phyloP scores from a whole-genome alignment of 2,113 vertebrate genomes.

The Phycodurus eques region DNA sequence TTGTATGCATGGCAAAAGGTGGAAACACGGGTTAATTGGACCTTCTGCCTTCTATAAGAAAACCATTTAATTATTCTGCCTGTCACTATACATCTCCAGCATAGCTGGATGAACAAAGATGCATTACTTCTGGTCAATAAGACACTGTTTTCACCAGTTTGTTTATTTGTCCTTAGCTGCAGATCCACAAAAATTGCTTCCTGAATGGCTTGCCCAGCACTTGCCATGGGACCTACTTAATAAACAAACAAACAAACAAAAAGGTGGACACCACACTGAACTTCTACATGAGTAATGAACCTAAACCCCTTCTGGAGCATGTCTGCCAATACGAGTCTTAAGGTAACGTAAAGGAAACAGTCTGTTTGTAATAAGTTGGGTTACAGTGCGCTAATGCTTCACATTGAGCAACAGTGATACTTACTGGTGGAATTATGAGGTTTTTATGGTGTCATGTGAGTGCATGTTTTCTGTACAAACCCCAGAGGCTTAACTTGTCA shows the following conservation, averaged over 20 bases:
- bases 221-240: conserved; percentile 57
- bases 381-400: too few relatives aligned
- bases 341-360: conserved; percentile 70
- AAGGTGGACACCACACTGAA: conserved; percentile 47
- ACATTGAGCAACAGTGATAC: too few relatives aligned
- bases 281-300: conserved; percentile 86
- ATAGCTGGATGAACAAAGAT: neutral
- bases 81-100: neutral
- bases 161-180: neutral
- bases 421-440: neutral
- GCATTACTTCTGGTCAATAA: neutral
- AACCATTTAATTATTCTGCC: neutral
- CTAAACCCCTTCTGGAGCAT: conserved; percentile 98
- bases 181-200: conserved; percentile 5
- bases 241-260: conserved; percentile 8
- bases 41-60: neutral
- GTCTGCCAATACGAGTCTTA: conserved; percentile 87
- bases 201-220: conserved; percentile 49
- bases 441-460: neutral
- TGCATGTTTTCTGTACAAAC: neutral
- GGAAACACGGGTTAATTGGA: neutral
- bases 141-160: neutral
- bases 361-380: neutral
- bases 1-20: too few relatives aligned
- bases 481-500: neutral